Evolutionary conservation across 2,113 vertebrate species (phyloP), one percentile per base, ranked within the genome.

Genomic region (Formicarius rufipectus): DNA sequence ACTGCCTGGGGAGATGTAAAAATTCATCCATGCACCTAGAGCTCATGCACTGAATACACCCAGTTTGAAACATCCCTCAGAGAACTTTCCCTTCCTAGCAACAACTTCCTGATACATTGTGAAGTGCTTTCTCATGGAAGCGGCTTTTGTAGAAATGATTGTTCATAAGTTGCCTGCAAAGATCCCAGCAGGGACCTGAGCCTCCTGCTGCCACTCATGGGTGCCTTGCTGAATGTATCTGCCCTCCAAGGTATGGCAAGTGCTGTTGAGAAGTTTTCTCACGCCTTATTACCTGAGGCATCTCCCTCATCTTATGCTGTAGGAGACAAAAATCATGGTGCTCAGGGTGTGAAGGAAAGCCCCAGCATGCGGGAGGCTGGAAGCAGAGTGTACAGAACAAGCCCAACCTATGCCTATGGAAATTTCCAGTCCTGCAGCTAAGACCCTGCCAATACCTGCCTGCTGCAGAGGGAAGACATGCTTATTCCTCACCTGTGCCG

Each of bases 91-190:
- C 19, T 33, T 53, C 42, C 37, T 47, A 24, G 50, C 58, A 67
- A 15, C 58, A 67, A 15, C 14, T 78, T 39, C 60, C 31, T 60
- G 35, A 10, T 66, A 8, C 0, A 0, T 5, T 5, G 4, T 47
- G 47, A 63, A 73, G 30, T 68, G 24, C 59, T 59, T 73, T 58
- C 35, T 59, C 1, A 0, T 44, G 53, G 49, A 59, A 84, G 15
- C 2, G 1, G 17, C 42, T 44, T 37, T 28, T 22, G 20, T 24
- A 39, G 53, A 77, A 64, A 37, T 11, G 21, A 30, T 62, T 64
- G 68, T 77, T 45, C 60, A 7, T 16, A 7, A 52, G 35, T 33
- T 52, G 33, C 60, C 56, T 82, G 50, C 42, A 12, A 62, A 52
- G 69, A 55, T 18, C 30, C 23, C 35, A n/a, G 53, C 37, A 28